A percentile compares a stretch with the other conserved stretches of the same genome.
Conservation (phyloP, 2,888 invertebrate genomes). For the Synergus laeviventris region DNA sequence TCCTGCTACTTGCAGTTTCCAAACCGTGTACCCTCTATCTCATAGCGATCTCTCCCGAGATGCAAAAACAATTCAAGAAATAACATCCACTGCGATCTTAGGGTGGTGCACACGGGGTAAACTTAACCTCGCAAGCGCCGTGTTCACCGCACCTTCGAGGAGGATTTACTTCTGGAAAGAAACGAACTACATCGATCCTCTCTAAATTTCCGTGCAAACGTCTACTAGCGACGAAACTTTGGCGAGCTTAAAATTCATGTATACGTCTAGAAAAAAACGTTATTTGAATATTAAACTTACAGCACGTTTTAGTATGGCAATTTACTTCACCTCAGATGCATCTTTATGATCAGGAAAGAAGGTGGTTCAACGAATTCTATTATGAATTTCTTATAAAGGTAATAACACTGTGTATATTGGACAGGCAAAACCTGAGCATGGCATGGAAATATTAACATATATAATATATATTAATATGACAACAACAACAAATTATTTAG, state of each 20-base stretch:
- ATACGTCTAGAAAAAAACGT: slow-evolving; percentile 17
- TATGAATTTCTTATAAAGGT: not conserved
- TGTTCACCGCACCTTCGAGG: slow-evolving; percentile 34
- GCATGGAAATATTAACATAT: not conserved
- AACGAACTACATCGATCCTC: slow-evolving; percentile 37
- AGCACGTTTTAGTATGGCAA: not conserved
- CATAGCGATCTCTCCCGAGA: slow-evolving; percentile 58
- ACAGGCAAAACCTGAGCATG: not conserved
- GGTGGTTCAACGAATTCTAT: not conserved
- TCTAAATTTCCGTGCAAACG: slow-evolving; percentile 14
- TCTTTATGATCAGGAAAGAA: not conserved
- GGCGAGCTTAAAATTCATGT: not conserved
- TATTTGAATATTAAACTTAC: slow-evolving; percentile 27
- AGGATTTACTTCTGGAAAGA: slow-evolving; percentile 5
- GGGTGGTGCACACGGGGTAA: slow-evolving; percentile 41
- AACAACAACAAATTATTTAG: not conserved
- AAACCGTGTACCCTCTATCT: slow-evolving; percentile 58
- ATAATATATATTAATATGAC: no score
- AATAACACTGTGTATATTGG: not conserved
- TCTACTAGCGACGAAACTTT: not conserved
- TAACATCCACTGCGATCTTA: slow-evolving; percentile 55
- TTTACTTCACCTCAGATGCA: slow-evolving; percentile 2
- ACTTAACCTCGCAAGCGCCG: slow-evolving; percentile 32
- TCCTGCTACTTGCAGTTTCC: slow-evolving; percentile 53
- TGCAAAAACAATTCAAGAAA: slow-evolving; percentile 61